phyloP scores from a whole-genome alignment of 1,140 invertebrate genomes.

The Saccostrea glomerata region DNA sequence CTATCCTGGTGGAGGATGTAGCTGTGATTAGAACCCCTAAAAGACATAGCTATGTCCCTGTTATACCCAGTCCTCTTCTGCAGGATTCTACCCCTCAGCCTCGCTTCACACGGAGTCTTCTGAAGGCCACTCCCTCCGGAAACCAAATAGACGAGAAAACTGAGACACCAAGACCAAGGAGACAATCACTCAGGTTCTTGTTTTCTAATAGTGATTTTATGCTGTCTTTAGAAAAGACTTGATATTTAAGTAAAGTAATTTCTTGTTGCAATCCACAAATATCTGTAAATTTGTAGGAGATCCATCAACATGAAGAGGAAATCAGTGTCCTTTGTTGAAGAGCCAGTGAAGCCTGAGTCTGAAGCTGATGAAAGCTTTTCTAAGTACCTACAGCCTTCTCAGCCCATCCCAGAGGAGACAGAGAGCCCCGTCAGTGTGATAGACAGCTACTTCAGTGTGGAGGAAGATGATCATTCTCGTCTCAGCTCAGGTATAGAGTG shows the following conservation, averaged over 20 bases:
- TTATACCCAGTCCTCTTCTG: constrained; percentile 71
- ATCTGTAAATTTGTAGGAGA: not conserved
- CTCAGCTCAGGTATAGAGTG: not conserved
- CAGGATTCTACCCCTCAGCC: constrained; percentile 67
- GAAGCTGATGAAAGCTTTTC: constrained; percentile 2
- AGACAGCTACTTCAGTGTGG: not conserved
- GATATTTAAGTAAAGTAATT: not conserved
- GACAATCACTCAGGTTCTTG: constrained; percentile 14
- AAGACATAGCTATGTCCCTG: constrained; percentile 67
- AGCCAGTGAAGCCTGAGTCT: constrained; percentile 10
- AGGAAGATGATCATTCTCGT: not conserved
- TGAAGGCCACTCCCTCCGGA: not conserved
- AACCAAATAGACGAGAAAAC: not conserved
- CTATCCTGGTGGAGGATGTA: constrained; percentile 8
- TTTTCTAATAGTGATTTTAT: not conserved
- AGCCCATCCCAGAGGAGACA: not conserved
- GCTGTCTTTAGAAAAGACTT: not conserved
- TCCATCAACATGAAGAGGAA: constrained; percentile 22
- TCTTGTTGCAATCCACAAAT: not conserved
- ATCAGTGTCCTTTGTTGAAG: constrained; percentile 15
- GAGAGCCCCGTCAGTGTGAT: constrained; percentile 1
- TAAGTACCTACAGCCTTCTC: constrained; percentile 5
- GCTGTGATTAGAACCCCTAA: constrained; percentile 47
- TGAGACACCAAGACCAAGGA: not conserved
- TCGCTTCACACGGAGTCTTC: constrained; percentile 42